Percentiles rank a stretch among this genome's conserved stretches.
phyloP scores from a whole-genome alignment of 2,113 vertebrate genomes.

The Peromyscus maniculatus region DNA sequence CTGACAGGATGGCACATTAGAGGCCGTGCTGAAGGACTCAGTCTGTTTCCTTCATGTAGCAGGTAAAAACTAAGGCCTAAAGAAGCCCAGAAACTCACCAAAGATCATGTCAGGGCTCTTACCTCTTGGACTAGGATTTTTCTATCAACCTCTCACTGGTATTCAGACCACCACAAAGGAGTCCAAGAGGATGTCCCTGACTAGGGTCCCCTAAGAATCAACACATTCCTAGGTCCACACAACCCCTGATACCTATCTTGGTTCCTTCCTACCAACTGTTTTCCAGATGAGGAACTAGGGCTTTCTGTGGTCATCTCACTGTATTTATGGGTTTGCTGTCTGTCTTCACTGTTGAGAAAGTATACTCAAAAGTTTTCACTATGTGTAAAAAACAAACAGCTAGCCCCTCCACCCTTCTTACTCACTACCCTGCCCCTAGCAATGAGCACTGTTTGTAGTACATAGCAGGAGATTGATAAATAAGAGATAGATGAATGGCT shows the following conservation, averaged over 20 bases:
- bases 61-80: conserved; percentile 44
- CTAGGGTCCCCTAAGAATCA: background rate
- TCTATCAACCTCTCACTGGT: background rate
- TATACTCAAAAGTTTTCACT: background rate
- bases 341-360: conserved; percentile 2
- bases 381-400: background rate
- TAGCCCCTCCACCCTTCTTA: background rate
- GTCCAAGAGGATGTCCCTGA: background rate
- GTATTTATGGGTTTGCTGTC: conserved; percentile 14
- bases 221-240: conserved; percentile 9
- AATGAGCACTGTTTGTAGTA: background rate
- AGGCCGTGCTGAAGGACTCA: background rate
- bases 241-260: conserved; percentile 20
- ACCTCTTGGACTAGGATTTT: conserved; percentile 14
- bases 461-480: background rate
- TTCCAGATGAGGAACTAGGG: conserved; percentile 61
- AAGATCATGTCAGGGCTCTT: conserved; percentile 6
- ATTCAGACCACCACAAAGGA: background rate
- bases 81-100: conserved; percentile 15
- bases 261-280: conserved; percentile 53
- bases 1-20: background rate
- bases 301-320: conserved; percentile 58
- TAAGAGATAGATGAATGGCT: background rate
- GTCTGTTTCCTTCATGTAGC: conserved; percentile 13
- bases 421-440: background rate